Base-by-base conservation (phyloP, 2,113 vertebrate species). In the Reinhardtius hippoglossoides region DNA sequence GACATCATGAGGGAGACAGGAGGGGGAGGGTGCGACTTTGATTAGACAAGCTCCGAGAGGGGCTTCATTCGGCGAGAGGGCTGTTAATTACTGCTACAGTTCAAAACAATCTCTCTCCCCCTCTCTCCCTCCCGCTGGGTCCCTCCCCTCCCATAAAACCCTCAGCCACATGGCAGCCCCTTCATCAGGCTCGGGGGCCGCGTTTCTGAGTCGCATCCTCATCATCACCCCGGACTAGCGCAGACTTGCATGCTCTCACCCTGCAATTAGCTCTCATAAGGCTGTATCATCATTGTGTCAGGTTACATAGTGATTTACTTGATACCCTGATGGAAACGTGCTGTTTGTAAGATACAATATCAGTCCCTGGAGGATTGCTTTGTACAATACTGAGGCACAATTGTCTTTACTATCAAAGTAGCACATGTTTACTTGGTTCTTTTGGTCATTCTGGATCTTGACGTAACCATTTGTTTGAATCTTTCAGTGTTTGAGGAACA, bases 51-150 rank as follows among this genome's bases (percentile, higher is more conserved):
- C 76, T 78, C 42, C 10, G 68, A 71, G 81, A 77, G 66, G 72
- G 54, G 76, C 54, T 78, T 62, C 42, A 16, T 86, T 81, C 40
- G 14, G 74, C 31, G 46, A 50, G 56, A 78, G 78, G 67, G 64
- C 62, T 26, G 83, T 82, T 92, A 92, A 92, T 91, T 92, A 90
- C 75, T 50, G 31, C 80, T 46, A 26, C 66, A 71, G 59, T 84
- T 90, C 76, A 88, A 88, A 92, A 84, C 84, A 83, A 72, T 66
- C 75, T 67, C 67, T 18, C 60, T 73, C 71, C 8, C n/a, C 7
- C 52, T 71, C 71, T 23, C 9, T 12, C 21, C 4, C 21, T 24
- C 79, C 86, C 3, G 13, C 84, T 71, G 83, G 69, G 68, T 50
- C 69, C 57, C 67, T 70, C 69, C 64, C 37, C 16, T 24, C 67